Conservation (phyloP, 2,797 vertebrate species). For the Pseudomugil tenellus region DNA sequence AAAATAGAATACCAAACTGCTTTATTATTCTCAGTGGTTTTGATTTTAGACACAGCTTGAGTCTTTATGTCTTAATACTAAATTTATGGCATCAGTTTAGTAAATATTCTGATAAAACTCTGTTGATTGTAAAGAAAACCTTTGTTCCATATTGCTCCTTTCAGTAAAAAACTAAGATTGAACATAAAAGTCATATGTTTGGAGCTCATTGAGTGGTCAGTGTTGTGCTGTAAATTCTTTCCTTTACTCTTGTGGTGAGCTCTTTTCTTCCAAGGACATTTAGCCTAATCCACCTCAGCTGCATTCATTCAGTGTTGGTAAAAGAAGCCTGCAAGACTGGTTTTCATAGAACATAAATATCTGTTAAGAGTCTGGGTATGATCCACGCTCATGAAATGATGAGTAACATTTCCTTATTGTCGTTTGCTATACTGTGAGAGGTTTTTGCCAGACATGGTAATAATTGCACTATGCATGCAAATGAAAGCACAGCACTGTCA, state of each 20-base stretch:
- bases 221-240: conserved; percentile 79
- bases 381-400: conserved; percentile 80
- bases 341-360: conserved; percentile 85
- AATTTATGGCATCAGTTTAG: background rate
- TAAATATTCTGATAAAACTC: background rate
- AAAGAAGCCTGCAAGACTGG: conserved; percentile 78
- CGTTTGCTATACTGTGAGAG: conserved; percentile 58
- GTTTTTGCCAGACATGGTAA: conserved; percentile 54
- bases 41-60: background rate
- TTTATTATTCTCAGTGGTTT: background rate
- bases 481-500: conserved; percentile 22
- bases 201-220: conserved; percentile 77
- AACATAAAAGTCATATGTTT: conserved; percentile 64
- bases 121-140: conserved; percentile 2
- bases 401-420: conserved; percentile 83
- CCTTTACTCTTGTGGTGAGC: conserved; percentile 79
- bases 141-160: conserved; percentile 29
- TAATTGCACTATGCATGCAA: conserved; percentile 45
- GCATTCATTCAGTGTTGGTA: conserved; percentile 81
- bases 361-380: conserved; percentile 81
- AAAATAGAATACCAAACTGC: background rate
- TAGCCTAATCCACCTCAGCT: conserved; percentile 85
- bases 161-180: conserved; percentile 48
- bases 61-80: background rate
- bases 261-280: conserved; percentile 84